Evolutionary conservation across 1,140 invertebrate species (phyloP).

Genomic region (Pemphigus obesinymphae): DNA sequence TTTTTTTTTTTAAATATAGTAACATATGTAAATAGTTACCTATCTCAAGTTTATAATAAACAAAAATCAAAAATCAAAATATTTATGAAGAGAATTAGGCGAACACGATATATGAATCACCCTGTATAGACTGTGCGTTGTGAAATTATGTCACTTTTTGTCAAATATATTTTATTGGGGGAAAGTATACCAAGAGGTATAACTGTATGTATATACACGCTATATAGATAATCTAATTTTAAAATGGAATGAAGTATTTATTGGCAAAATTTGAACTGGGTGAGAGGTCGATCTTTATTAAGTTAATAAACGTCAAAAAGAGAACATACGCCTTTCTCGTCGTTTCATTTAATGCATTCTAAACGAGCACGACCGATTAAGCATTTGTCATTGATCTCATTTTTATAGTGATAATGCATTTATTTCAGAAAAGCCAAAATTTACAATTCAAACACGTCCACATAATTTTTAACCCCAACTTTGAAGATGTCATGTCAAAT

Average conservation of each 20-base stretch:
- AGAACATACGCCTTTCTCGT: background rate
- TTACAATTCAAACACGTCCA: background rate
- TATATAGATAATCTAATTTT: background rate
- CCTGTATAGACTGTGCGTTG: no score
- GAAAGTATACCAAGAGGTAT: no score
- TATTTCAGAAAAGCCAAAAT: background rate
- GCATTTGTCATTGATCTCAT: background rate
- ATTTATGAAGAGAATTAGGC: no score
- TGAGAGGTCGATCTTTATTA: background rate
- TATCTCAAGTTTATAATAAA: no score
- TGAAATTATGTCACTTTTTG: background rate
- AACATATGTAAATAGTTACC: no score
- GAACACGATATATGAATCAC: no score
- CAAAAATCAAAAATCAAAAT: no score
- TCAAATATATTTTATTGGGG: background rate
- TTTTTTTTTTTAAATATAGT: no score
- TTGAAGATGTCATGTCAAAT: no score
- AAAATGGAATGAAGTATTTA: background rate
- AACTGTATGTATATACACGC: no score
- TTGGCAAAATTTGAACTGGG: background rate
- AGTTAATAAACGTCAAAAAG: conserved; percentile 12
- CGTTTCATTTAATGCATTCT: background rate
- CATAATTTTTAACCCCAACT: background rate
- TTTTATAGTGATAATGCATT: background rate
- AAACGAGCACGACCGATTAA: background rate